These are phyloP conservation scores for Aurelia sp. DNA, from an alignment of 30 jellyfish, hydroid and myxozoan species.

Conservation along the genomic window DNA sequence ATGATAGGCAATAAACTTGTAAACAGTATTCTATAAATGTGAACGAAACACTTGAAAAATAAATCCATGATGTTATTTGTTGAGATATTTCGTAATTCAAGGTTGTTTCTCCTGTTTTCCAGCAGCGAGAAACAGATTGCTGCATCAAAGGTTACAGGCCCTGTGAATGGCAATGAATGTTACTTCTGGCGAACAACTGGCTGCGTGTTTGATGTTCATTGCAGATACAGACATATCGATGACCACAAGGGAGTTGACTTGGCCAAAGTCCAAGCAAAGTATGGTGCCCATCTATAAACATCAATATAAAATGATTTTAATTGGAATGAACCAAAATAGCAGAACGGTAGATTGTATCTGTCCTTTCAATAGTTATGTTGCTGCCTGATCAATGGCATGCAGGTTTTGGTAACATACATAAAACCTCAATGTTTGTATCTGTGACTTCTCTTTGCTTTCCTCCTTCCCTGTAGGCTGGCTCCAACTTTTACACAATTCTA, in stretches of 20 bases:
- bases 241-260: slow-evolving; percentile 94
- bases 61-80: too few relatives aligned
- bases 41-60: too few relatives aligned
- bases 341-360: slow-evolving; percentile 5
- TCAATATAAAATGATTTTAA: not conserved
- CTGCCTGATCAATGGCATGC: too few relatives aligned
- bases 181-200: slow-evolving; percentile 98
- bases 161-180: slow-evolving; percentile 94
- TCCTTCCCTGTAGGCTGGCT: too few relatives aligned
- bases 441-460: too few relatives aligned
- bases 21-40: too few relatives aligned
- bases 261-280: slow-evolving; percentile 89
- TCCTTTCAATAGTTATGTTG: not conserved
- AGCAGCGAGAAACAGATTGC: slow-evolving; percentile 38
- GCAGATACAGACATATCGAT: slow-evolving; percentile 83
- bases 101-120: not conserved
- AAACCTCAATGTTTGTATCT: too few relatives aligned
- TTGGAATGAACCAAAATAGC: not conserved
- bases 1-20: too few relatives aligned
- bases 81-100: too few relatives aligned
- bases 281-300: slow-evolving; percentile 71
- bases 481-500: too few relatives aligned
- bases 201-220: slow-evolving; percentile 85
- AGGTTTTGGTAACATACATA: too few relatives aligned
- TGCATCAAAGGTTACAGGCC: slow-evolving; percentile 83